These are phyloP conservation scores for Gopherus evgoodei DNA, from an alignment of 2,113 vertebrate genomes.

Conservation along the genomic window DNA sequence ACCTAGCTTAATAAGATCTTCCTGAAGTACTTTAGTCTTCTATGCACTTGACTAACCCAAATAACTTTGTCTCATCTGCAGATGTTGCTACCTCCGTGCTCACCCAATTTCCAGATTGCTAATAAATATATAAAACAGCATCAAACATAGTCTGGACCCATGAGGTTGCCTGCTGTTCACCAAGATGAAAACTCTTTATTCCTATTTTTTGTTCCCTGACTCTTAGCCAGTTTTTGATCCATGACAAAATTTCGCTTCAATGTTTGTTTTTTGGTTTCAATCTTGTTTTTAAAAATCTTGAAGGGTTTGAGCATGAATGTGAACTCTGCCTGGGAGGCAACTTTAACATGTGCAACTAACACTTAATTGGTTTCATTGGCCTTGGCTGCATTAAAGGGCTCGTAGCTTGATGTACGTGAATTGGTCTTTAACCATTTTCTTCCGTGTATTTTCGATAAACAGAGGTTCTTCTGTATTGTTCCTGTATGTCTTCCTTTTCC, in stretches of 20 bases:
- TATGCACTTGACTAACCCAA: not conserved
- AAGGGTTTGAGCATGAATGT: slow-evolving; percentile 59
- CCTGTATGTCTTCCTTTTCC: not conserved
- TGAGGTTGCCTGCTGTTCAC: not conserved
- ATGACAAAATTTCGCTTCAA: slow-evolving; percentile 2
- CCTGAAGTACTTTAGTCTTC: not conserved
- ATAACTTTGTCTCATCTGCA: not conserved
- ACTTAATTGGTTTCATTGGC: not conserved
- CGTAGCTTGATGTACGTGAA: not conserved
- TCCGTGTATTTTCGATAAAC: not conserved
- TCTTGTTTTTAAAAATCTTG: slow-evolving; percentile 57
- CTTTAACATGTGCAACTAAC: not conserved
- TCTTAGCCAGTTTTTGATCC: not conserved
- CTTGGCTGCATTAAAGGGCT: not conserved
- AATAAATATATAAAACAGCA: not conserved
- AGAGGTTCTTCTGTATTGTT: not conserved
- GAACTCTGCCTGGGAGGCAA: slow-evolving; percentile 35
- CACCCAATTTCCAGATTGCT: not conserved
- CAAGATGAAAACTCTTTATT: slow-evolving; percentile 36
- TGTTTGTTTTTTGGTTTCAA: slow-evolving; percentile 44
- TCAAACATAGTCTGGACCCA: not conserved
- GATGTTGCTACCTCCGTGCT: not conserved
- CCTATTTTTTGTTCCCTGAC: slow-evolving; percentile 61
- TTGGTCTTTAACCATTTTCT: not conserved
- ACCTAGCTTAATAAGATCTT: not conserved